Percentiles rank a stretch among this genome's conserved stretches.
Evolutionary conservation across 2,113 vertebrate genomes (phyloP).

Genomic region (Platysternon megacephalum): DNA sequence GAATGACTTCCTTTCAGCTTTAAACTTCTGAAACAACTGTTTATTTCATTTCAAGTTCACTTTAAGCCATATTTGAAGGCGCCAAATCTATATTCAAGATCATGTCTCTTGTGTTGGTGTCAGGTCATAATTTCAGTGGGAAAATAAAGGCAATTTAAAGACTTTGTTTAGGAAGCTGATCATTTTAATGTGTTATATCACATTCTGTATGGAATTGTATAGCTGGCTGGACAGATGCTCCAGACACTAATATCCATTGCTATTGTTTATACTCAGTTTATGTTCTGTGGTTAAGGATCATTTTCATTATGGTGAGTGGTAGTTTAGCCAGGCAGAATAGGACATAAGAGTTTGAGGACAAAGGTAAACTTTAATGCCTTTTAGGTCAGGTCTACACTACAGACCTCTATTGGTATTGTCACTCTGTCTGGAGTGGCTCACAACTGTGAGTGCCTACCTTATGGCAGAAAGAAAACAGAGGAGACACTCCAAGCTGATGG

Average conservation of each 20-base stretch:
- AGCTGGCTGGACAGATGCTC: background rate
- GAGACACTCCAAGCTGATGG: too few species aligned
- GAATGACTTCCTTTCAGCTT: slow-evolving; percentile 64
- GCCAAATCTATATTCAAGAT: slow-evolving; percentile 49
- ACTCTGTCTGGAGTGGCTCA: background rate
- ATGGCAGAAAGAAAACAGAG: background rate
- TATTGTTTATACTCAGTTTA: background rate
- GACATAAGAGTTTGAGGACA: background rate
- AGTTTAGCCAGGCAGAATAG: background rate
- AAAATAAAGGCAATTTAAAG: slow-evolving; percentile 40
- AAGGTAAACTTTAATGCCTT: background rate
- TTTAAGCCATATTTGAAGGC: slow-evolving; percentile 57
- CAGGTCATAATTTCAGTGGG: background rate
- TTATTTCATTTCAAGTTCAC: slow-evolving; percentile 65
- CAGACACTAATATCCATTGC: background rate
- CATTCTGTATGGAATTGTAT: background rate
- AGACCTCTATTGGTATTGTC: background rate
- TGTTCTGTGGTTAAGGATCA: background rate
- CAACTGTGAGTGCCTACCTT: background rate
- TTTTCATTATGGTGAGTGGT: background rate
- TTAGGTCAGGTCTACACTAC: background rate
- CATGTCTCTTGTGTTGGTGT: slow-evolving; percentile 42
- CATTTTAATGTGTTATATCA: slow-evolving; percentile 33
- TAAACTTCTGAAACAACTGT: slow-evolving; percentile 64
- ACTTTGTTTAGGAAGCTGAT: slow-evolving; percentile 10